These are phyloP conservation scores for Acanthiza pusilla DNA, from an alignment of 2,797 vertebrate species.

Conservation along the genomic window DNA sequence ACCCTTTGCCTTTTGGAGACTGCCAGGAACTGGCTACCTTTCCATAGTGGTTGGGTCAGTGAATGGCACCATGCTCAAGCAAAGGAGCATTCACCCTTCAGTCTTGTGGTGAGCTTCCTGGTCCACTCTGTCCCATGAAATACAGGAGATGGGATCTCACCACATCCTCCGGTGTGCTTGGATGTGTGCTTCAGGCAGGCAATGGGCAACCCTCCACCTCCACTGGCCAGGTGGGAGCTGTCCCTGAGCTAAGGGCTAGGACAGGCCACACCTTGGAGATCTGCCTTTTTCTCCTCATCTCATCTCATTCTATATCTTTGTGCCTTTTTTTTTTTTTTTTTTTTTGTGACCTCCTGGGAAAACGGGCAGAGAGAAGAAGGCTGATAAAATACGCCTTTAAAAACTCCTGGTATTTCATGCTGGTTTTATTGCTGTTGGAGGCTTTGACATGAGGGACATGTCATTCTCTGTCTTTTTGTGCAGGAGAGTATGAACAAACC, in stretches of 20 bases:
- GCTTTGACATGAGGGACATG: neutral
- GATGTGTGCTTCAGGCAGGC: neutral
- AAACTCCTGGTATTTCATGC: neutral
- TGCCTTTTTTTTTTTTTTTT: neutral
- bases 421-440: neutral
- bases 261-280: neutral
- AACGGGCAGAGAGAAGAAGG: neutral
- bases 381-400: neutral
- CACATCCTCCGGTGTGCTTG: neutral
- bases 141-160: neutral
- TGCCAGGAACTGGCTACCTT: neutral
- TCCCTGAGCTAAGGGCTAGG: neutral
- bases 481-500: neutral
- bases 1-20: neutral
- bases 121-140: accelerated
- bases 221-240: neutral
- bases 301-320: neutral
- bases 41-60: neutral
- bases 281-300: neutral
- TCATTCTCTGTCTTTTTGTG: conserved; percentile 24
- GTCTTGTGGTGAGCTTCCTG: neutral
- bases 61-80: neutral
- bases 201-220: neutral
- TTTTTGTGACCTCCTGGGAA: neutral
- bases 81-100: neutral